Evolutionary conservation across 2,113 vertebrate genomes (phyloP).

Genomic region (Casuarius casuarius): DNA sequence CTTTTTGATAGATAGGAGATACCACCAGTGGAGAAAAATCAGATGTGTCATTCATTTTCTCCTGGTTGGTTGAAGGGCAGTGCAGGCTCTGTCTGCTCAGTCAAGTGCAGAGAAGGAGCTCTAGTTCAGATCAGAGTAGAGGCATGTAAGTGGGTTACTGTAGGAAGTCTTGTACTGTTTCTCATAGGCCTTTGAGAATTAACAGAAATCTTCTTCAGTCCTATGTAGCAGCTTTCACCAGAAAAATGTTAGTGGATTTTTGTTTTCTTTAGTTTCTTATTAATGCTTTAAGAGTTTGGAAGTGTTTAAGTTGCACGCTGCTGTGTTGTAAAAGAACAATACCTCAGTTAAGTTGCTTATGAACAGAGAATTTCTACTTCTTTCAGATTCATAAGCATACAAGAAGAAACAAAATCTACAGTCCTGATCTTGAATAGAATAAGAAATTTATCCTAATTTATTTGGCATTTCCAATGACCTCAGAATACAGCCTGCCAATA

Average conservation of each 20-base stretch:
- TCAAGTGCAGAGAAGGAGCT: neutral
- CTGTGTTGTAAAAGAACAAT: neutral
- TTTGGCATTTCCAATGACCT: conserved; percentile 66
- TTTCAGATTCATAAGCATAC: neutral
- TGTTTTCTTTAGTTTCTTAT: neutral
- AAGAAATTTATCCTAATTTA: conserved; percentile 14
- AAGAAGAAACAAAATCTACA: neutral
- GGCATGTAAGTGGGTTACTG: neutral
- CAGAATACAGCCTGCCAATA: conserved; percentile 44
- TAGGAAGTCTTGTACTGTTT: neutral
- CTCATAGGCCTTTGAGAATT: neutral
- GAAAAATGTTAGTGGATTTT: neutral
- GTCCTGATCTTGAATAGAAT: conserved; percentile 21
- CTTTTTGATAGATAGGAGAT: neutral
- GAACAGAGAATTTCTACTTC: neutral
- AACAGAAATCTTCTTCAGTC: neutral
- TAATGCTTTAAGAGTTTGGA: neutral
- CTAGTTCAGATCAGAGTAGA: neutral
- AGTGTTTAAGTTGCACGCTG: neutral
- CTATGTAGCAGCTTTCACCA: too few species aligned
- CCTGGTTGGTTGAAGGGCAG: neutral
- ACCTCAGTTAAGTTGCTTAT: neutral
- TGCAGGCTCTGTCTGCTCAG: too few species aligned
- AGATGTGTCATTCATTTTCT: neutral
- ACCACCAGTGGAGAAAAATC: neutral